A percentile compares a stretch with the other conserved stretches of the same genome.
Evolutionary conservation across 2,113 vertebrate species (phyloP).

Genomic region (Apodemus sylvaticus): DNA sequence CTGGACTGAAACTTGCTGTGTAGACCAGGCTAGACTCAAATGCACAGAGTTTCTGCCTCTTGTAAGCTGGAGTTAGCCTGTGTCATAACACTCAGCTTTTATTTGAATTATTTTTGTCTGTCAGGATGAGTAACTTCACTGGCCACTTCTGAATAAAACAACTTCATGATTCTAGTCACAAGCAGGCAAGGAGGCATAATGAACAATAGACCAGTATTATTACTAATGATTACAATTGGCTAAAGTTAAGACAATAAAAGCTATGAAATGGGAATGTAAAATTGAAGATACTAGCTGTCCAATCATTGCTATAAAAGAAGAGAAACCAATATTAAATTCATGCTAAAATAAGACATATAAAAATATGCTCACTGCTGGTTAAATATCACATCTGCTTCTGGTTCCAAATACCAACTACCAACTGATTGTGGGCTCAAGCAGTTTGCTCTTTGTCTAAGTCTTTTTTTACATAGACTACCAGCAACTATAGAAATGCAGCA

Average conservation of each 20-base stretch:
- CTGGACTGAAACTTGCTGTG: not conserved
- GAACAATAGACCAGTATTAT: constrained; percentile 12
- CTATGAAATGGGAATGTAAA: constrained; percentile 28
- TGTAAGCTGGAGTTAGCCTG: not conserved
- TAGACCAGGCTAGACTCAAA: not conserved
- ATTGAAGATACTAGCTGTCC: constrained; percentile 12
- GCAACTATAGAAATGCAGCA: not conserved
- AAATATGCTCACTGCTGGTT: constrained; percentile 40
- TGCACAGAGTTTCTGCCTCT: not conserved
- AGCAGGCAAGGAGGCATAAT: constrained; percentile 25
- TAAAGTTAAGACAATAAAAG: constrained; percentile 63
- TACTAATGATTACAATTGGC: constrained; percentile 45
- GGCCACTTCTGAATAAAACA: constrained; percentile 68
- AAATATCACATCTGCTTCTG: constrained; percentile 52
- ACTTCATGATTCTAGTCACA: constrained; percentile 33
- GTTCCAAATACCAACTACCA: constrained; percentile 39
- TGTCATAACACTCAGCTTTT: not conserved
- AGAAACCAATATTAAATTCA: constrained; percentile 46
- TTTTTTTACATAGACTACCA: not conserved
- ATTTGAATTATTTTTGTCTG: constrained; percentile 36
- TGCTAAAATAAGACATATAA: constrained; percentile 47
- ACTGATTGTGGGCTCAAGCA: constrained; percentile 26
- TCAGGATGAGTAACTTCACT: constrained; percentile 57
- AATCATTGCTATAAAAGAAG: constrained; percentile 46
- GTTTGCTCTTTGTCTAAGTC: constrained; percentile 43